These are phyloP conservation scores for Hypocryptadius cinnamomeus DNA, from an alignment of 2,113 vertebrate species.

Conservation along the genomic window DNA sequence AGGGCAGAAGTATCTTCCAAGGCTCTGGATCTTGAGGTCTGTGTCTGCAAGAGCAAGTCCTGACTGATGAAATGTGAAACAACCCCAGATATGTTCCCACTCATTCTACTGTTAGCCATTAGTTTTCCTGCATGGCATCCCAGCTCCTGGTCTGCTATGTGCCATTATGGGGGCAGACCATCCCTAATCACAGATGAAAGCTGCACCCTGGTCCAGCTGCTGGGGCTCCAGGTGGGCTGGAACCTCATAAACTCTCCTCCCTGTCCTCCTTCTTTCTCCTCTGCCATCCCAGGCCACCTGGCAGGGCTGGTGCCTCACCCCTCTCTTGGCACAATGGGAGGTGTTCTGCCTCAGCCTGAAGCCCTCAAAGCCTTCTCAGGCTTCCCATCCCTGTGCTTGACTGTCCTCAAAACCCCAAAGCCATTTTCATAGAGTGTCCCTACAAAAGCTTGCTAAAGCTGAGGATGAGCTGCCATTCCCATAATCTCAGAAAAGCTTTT, in stretches of 20 bases:
- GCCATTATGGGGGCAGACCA: fast-evolving
- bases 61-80: background rate
- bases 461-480: background rate
- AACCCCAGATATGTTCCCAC: background rate
- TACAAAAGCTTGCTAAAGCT: background rate
- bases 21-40: background rate
- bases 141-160: background rate
- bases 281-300: background rate
- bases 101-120: background rate
- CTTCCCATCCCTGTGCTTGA: too few species aligned
- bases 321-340: background rate
- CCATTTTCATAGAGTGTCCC: background rate
- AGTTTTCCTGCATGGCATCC: background rate
- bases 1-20: background rate
- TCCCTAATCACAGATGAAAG: background rate
- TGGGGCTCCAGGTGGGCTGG: background rate
- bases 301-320: background rate
- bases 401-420: background rate
- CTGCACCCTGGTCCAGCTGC: background rate
- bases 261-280: background rate
- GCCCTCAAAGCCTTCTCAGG: background rate
- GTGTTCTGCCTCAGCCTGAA: background rate
- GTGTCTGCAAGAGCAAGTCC: background rate
- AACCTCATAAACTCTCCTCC: background rate
- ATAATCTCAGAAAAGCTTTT: background rate